These are phyloP conservation scores for Hypocryptadius cinnamomeus DNA, from an alignment of 2,113 vertebrate species.

Conservation along the genomic window DNA sequence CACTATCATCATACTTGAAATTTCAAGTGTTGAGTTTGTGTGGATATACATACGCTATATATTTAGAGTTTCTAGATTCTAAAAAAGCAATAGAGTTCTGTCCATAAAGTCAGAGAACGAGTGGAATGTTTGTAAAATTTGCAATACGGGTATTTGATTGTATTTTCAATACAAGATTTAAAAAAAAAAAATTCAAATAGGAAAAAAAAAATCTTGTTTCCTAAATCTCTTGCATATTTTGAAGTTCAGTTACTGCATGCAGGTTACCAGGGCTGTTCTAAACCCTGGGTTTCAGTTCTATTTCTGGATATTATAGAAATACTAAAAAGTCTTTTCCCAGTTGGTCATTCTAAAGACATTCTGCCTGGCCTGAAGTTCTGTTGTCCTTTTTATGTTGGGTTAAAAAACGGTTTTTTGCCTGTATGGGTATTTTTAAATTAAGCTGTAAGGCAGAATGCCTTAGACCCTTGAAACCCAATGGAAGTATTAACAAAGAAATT, in stretches of 20 bases:
- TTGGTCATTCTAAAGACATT: neutral
- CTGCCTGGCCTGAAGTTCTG: constrained; percentile 34
- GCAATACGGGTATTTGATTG: constrained; percentile 68
- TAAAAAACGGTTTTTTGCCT: constrained; percentile 23
- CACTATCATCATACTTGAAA: constrained; percentile 43
- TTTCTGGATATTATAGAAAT: neutral
- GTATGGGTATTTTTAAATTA: constrained; percentile 35
- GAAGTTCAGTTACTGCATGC: constrained; percentile 43
- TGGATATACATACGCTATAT: constrained; percentile 6
- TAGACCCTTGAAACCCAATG: neutral
- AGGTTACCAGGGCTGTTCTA: constrained; percentile 15
- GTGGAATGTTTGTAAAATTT: constrained; percentile 55
- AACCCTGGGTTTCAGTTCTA: neutral
- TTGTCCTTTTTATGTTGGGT: constrained; percentile 46
- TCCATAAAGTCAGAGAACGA: constrained; percentile 38
- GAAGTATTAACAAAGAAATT: neutral
- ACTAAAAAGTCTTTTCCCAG: neutral
- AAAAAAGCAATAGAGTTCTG: constrained; percentile 68
- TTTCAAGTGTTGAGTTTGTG: neutral
- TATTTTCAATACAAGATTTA: constrained; percentile 42
- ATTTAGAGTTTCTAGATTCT: constrained; percentile 37
- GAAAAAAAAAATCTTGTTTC: neutral
- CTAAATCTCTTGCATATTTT: neutral
- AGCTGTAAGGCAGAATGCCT: constrained; percentile 35
- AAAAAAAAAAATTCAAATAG: neutral